These are phyloP conservation scores for Patiria miniata DNA, from an alignment of 35 echinoderm and acorn worm genomes.

Conservation along the genomic window DNA sequence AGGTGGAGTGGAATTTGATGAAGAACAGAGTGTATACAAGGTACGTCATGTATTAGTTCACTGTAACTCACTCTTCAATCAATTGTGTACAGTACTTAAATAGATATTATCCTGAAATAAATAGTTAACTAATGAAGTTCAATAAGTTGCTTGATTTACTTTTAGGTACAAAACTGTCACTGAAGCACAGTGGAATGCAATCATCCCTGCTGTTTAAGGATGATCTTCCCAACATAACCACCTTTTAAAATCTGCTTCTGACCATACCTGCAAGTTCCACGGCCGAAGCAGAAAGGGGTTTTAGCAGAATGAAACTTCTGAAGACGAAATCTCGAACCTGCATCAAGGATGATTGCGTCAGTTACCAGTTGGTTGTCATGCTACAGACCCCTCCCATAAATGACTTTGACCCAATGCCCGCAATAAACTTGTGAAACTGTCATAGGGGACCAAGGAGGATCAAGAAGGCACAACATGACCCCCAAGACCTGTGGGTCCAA, in stretches of 20 bases:
- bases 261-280: slow-evolving; percentile 39
- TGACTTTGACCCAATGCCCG: slow-evolving; percentile 29
- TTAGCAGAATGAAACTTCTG: slow-evolving; percentile 37
- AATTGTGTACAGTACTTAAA: neutral
- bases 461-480: too few relatives aligned
- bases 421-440: slow-evolving; percentile 6
- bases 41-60: neutral
- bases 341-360: slow-evolving; percentile 23
- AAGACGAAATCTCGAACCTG: slow-evolving; percentile 35
- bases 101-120: neutral
- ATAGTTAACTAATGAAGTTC: neutral
- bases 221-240: slow-evolving; percentile 15
- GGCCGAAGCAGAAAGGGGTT: slow-evolving; percentile 56
- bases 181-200: slow-evolving; percentile 20
- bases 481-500: too few relatives aligned
- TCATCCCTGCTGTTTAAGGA: neutral
- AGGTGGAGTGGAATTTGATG: slow-evolving; percentile 42
- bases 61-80: neutral
- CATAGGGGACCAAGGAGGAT: neutral
- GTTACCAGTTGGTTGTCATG: slow-evolving; percentile 28
- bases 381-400: slow-evolving; percentile 36
- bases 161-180: slow-evolving; percentile 19
- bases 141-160: neutral
- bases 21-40: slow-evolving; percentile 50
- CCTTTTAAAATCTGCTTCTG: slow-evolving; percentile 32